Evolutionary conservation across 30 jellyfish, hydroid and myxozoan species (phyloP).

Genomic region (Turritopsis dohrnii): DNA sequence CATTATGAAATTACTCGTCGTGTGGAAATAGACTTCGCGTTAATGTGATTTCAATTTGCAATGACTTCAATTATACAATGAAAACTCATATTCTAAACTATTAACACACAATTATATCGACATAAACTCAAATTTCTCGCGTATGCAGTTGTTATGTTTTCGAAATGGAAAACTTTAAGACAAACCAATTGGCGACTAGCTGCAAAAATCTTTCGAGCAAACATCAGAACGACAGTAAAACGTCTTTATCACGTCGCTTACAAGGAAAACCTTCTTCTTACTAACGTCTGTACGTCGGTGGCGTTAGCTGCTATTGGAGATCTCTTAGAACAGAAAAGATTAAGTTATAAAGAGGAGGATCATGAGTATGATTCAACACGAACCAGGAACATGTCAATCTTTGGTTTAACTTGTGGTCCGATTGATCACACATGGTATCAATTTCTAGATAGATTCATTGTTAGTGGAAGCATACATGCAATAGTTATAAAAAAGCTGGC

Average conservation of each 20-base stretch:
- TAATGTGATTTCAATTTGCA: no score
- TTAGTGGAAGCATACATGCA: not conserved
- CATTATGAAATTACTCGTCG: no score
- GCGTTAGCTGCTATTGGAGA: not conserved
- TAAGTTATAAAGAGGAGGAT: not conserved
- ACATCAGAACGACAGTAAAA: not conserved
- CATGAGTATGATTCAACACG: not conserved
- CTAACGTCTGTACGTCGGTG: not conserved
- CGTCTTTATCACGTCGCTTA: not conserved
- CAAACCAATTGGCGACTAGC: not conserved
- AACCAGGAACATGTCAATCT: not conserved
- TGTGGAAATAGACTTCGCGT: no score
- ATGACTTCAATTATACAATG: no score
- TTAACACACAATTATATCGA: not conserved
- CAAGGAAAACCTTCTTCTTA: not conserved
- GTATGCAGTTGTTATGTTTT: not conserved
- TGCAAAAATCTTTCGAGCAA: not conserved
- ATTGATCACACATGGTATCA: not conserved
- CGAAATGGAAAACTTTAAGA: not conserved
- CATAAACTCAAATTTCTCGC: not conserved
- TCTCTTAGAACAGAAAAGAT: not conserved
- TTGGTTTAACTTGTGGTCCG: not conserved
- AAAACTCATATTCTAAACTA: not conserved
- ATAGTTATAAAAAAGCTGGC: not conserved
- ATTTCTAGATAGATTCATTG: not conserved